Evolutionary conservation across 2,797 vertebrate species (phyloP).

Genomic region (Oreochromis grahami): DNA sequence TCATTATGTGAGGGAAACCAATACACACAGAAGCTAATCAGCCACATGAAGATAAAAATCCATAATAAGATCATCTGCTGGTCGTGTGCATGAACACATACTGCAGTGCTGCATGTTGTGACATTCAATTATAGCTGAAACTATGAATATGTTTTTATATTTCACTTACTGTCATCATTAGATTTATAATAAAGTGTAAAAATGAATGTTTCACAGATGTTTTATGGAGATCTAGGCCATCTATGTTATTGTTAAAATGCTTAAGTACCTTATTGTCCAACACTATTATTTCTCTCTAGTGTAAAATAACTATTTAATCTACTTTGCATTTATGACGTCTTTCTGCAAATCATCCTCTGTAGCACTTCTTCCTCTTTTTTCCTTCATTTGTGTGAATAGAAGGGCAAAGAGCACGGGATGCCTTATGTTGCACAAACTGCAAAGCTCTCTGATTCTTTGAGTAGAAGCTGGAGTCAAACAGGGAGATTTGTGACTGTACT

Average conservation of each 20-base stretch:
- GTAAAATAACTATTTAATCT: not conserved
- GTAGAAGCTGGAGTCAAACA: not conserved
- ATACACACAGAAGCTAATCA: conserved; percentile 1
- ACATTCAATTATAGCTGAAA: not conserved
- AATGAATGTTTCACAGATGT: not conserved
- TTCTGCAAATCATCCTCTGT: not conserved
- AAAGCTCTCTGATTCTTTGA: not conserved
- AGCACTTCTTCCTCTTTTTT: not conserved
- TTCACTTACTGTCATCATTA: not conserved
- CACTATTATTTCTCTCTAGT: not conserved
- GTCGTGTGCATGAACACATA: not conserved
- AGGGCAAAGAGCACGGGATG: not conserved
- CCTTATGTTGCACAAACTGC: not conserved
- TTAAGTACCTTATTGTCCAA: not conserved
- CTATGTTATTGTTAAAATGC: rapidly evolving
- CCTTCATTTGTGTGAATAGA: not conserved
- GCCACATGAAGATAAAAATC: conserved; percentile 26
- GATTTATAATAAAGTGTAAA: not conserved
- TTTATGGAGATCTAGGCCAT: not conserved
- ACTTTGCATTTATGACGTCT: not conserved
- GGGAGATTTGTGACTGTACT: not conserved
- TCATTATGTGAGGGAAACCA: conserved; percentile 8
- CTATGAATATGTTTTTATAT: not conserved
- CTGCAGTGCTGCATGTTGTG: not conserved
- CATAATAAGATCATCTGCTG: conserved; percentile 5